Conservation (phyloP, 1,140 invertebrate species). For the Procambarus virginalis region DNA sequence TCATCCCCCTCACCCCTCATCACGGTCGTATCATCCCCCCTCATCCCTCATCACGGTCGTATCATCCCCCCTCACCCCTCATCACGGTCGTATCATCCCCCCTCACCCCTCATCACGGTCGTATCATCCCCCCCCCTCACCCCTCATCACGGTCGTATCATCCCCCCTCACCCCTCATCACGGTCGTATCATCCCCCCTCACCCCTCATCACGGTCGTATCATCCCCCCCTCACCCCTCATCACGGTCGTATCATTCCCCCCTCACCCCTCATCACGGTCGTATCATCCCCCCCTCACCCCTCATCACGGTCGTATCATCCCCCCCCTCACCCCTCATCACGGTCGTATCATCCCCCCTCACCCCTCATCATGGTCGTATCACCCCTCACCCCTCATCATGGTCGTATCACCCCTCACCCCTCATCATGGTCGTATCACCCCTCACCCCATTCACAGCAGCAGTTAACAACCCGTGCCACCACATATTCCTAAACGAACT, state of each 20-base stretch:
- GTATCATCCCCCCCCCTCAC: too few relatives aligned
- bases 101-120: neutral
- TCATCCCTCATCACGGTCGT: too few relatives aligned
- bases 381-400: too few relatives aligned
- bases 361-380: too few relatives aligned
- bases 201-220: neutral
- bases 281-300: neutral
- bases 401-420: neutral
- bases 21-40: neutral
- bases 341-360: neutral
- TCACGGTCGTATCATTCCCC: too few relatives aligned
- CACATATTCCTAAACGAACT: too few relatives aligned
- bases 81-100: neutral
- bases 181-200: neutral
- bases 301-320: too few relatives aligned
- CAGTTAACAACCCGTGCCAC: too few relatives aligned
- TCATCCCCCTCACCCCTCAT: neutral
- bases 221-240: neutral
- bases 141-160: neutral
- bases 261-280: neutral
- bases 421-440: neutral
- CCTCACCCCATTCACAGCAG: too few relatives aligned
- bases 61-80: neutral
- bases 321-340: neutral
- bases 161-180: neutral